Conservation (phyloP, 2,888 invertebrate genomes). For the Caenorhabditis sp. region DNA sequence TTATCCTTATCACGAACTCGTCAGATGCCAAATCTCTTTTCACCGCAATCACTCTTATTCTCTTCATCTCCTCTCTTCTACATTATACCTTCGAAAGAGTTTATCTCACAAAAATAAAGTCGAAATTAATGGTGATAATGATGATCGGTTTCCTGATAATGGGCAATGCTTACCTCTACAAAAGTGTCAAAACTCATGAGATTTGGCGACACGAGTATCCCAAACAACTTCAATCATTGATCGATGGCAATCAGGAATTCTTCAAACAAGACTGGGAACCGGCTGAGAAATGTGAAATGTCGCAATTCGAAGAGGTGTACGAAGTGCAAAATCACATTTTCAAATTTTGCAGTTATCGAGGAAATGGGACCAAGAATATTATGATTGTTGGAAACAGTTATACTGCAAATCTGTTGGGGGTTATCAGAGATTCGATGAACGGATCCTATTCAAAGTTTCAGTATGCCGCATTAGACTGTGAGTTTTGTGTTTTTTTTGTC, state of each 20-base stretch:
- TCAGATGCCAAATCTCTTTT: not conserved
- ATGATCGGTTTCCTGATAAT: not conserved
- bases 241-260: conserved; percentile 7
- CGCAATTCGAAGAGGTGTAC: not conserved
- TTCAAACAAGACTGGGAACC: conserved; percentile 11
- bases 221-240: conserved; percentile 1
- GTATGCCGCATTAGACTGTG: conserved; percentile 12
- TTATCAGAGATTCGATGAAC: conserved; percentile 12
- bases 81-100: conserved; percentile 17
- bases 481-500: not conserved
- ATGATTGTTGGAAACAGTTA: conserved; percentile 34
- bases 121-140: not conserved
- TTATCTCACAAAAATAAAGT: conserved; percentile 9
- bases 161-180: conserved; percentile 10
- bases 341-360: conserved; percentile 13
- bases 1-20: conserved; percentile 10
- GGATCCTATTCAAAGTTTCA: conserved; percentile 23
- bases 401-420: conserved; percentile 12
- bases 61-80: conserved; percentile 3
- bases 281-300: conserved; percentile 6
- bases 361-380: conserved; percentile 15
- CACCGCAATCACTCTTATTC: not conserved
- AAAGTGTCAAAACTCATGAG: conserved; percentile 1
- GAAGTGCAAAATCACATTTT: not conserved
- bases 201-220: conserved; percentile 9